Conservation (phyloP, 2,888 invertebrate species). For the Galeruca laticollis region DNA sequence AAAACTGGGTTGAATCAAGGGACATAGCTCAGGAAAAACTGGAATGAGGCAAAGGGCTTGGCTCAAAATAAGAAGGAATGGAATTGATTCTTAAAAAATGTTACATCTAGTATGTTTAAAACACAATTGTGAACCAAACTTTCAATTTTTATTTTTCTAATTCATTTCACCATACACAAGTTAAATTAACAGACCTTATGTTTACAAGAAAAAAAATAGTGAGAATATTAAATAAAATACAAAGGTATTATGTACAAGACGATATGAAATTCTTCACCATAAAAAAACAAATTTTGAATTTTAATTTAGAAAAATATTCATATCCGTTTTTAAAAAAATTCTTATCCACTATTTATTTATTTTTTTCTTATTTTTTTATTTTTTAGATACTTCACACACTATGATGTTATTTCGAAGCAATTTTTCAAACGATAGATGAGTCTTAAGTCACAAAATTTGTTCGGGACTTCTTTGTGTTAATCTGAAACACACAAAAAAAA, state of each 20-base stretch:
- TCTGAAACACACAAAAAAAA: conserved; percentile 20
- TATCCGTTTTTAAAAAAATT: conserved; percentile 34
- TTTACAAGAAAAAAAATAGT: conserved; percentile 48
- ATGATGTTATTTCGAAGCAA: conserved; percentile 32
- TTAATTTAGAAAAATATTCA: conserved; percentile 47
- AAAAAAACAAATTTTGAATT: conserved; percentile 36
- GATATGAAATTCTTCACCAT: conserved; percentile 36
- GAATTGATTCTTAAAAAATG: too few relatives aligned
- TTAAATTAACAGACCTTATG: conserved; percentile 53
- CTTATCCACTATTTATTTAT: conserved; percentile 18
- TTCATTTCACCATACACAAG: conserved; percentile 54
- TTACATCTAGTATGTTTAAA: too few relatives aligned
- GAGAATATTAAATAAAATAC: conserved; percentile 35
- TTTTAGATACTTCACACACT: neutral
- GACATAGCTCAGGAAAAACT: too few relatives aligned
- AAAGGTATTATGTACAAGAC: conserved; percentile 44
- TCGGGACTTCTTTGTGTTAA: conserved; percentile 20
- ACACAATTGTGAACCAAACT: neutral
- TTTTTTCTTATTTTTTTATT: conserved; percentile 23
- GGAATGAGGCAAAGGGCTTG: too few relatives aligned
- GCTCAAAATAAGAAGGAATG: too few relatives aligned
- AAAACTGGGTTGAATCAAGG: too few relatives aligned
- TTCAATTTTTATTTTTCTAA: conserved; percentile 40
- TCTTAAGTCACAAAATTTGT: conserved; percentile 34
- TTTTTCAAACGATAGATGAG: conserved; percentile 33